phyloP scores from a whole-genome alignment of 64 coral and sea anemone genomes.

The Stichodactyla helianthus region DNA sequence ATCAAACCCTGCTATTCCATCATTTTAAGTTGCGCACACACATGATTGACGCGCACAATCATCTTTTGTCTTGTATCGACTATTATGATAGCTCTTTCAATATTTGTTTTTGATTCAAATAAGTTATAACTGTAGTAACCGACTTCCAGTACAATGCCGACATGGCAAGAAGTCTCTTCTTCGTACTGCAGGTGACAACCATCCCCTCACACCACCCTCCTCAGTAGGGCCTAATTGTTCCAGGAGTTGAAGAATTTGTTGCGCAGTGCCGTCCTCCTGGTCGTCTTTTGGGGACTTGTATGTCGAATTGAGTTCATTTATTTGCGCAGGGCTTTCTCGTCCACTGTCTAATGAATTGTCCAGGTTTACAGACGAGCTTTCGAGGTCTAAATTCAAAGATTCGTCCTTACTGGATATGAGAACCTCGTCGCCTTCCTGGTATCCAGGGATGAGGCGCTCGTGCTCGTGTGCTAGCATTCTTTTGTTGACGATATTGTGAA shows the following conservation, averaged over 20 bases:
- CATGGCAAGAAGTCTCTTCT: conserved; percentile 71
- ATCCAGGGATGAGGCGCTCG: conserved; percentile 37
- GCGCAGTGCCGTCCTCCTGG: conserved; percentile 66
- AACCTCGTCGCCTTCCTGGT: conserved; percentile 53
- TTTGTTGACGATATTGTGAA: conserved; percentile 74
- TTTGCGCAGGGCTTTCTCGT: neutral
- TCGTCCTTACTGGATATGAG: conserved; percentile 13
- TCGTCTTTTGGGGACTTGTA: conserved; percentile 15
- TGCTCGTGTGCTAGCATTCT: conserved; percentile 75
- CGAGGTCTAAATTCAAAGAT: neutral
- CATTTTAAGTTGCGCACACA: no score
- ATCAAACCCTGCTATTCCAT: no score
- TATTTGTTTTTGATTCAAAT: neutral
- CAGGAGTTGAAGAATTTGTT: conserved; percentile 73
- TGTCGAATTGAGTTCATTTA: neutral
- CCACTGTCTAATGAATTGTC: conserved; percentile 23
- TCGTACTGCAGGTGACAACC: conserved; percentile 42
- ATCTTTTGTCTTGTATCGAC: neutral
- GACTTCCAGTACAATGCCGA: conserved; percentile 41
- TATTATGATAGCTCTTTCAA: neutral
- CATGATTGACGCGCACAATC: no score
- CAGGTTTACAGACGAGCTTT: conserved; percentile 6
- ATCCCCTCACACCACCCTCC: conserved; percentile 25
- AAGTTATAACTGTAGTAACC: conserved; percentile 12
- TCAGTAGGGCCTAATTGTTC: conserved; percentile 67